phyloP scores from a whole-genome alignment of 2,113 vertebrate species.

The Paradisaea rubra region DNA sequence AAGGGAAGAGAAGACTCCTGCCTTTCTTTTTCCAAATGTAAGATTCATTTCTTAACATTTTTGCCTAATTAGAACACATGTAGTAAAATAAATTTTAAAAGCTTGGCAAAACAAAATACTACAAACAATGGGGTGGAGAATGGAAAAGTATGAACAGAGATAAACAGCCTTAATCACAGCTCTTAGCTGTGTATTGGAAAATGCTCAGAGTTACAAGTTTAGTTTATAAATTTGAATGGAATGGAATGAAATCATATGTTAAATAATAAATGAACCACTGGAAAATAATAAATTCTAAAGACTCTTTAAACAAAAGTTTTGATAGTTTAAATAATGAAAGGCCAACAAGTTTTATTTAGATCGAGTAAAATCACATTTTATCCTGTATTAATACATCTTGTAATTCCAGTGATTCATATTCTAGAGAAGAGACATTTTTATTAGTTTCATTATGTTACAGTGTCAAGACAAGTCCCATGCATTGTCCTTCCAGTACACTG shows the following conservation, averaged over 20 bases:
- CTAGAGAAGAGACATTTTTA: neutral
- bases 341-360: neutral
- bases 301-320: neutral
- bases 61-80: neutral
- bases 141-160: neutral
- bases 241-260: neutral
- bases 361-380: neutral
- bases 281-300: neutral
- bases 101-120: neutral
- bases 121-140: neutral
- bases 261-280: neutral
- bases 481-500: neutral
- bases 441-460: neutral
- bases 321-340: neutral
- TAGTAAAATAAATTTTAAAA: neutral
- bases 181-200: neutral
- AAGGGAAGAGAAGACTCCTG: neutral
- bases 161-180: constrained; percentile 27
- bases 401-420: neutral
- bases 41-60: neutral
- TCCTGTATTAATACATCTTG: neutral
- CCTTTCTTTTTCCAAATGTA: neutral
- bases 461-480: neutral
- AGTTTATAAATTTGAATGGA: neutral
- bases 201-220: neutral